Percentiles rank a stretch among this genome's conserved stretches.
Conservation (phyloP, 1,140 invertebrate species). For the Cydia pomonella region DNA sequence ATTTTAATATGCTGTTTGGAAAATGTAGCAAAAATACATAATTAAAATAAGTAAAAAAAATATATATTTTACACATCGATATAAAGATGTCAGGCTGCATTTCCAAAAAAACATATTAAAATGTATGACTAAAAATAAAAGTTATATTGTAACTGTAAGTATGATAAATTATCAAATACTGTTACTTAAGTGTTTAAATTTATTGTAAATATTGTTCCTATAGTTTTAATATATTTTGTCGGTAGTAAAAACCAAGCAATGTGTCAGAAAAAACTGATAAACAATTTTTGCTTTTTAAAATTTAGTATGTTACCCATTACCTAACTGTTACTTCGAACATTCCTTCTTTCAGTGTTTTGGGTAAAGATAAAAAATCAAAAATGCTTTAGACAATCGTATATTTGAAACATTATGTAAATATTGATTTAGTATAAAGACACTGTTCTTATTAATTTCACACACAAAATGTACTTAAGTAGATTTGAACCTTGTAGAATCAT, state of each 20-base stretch:
- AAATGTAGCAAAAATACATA: not conserved
- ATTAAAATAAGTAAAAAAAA: not conserved
- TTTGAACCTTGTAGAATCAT: conserved; percentile 20
- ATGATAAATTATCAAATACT: conserved; percentile 35
- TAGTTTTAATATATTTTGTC: conserved; percentile 19
- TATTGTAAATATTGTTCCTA: conserved; percentile 25
- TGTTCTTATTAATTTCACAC: conserved; percentile 8
- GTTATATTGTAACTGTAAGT: conserved; percentile 30
- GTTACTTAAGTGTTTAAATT: conserved; percentile 12
- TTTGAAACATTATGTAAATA: conserved; percentile 3
- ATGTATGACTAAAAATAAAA: conserved; percentile 35
- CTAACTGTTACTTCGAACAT: too few species aligned
- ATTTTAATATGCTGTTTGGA: conserved; percentile 32
- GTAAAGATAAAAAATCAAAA: not conserved
- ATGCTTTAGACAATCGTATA: conserved; percentile 10
- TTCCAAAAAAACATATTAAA: conserved; percentile 32
- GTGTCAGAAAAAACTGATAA: not conserved
- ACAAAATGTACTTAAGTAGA: conserved; percentile 27
- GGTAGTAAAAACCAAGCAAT: conserved; percentile 1
- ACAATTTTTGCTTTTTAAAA: not conserved
- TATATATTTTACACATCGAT: not conserved
- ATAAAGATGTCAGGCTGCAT: not conserved
- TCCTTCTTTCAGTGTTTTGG: too few species aligned
- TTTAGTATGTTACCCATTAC: not conserved
- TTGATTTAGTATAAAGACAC: conserved; percentile 25